A percentile compares a stretch with the other conserved stretches of the same genome.
These are phyloP conservation scores for Centropyge bicolor DNA, from an alignment of 2,797 vertebrate species.

Conservation along the genomic window DNA sequence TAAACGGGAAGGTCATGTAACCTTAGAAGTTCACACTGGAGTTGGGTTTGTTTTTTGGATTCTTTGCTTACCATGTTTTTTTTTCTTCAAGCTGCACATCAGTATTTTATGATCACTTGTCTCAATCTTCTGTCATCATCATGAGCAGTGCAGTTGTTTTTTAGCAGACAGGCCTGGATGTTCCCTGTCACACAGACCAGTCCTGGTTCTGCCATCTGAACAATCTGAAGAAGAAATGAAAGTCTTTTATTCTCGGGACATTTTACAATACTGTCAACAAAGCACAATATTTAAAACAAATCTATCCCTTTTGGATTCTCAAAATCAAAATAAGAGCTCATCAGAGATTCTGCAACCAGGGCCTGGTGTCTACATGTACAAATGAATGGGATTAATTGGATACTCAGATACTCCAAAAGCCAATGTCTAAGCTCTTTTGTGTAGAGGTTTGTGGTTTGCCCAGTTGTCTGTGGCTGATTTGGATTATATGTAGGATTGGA, in stretches of 20 bases:
- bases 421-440: not conserved
- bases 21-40: not conserved
- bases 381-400: not conserved
- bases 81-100: not conserved
- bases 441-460: not conserved
- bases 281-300: not conserved
- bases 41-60: not conserved
- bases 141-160: not conserved
- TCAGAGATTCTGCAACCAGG: not conserved
- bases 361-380: not conserved
- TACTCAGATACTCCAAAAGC: not conserved
- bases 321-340: not conserved
- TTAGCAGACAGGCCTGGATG: not conserved
- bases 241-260: slow-evolving; percentile 1
- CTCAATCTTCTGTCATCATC: not conserved
- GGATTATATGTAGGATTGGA: slow-evolving; percentile 4
- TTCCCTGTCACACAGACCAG: not conserved
- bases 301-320: not conserved
- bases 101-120: not conserved
- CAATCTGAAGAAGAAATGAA: slow-evolving; percentile 7
- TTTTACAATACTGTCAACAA: not conserved
- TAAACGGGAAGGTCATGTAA: not conserved
- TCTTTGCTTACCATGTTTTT: too few species aligned
- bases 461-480: not conserved
- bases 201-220: slow-evolving; percentile 1